A percentile compares a stretch with the other conserved stretches of the same genome.
These are phyloP conservation scores for Phaetusa simplex DNA, from an alignment of 2,113 vertebrate species.

Conservation along the genomic window DNA sequence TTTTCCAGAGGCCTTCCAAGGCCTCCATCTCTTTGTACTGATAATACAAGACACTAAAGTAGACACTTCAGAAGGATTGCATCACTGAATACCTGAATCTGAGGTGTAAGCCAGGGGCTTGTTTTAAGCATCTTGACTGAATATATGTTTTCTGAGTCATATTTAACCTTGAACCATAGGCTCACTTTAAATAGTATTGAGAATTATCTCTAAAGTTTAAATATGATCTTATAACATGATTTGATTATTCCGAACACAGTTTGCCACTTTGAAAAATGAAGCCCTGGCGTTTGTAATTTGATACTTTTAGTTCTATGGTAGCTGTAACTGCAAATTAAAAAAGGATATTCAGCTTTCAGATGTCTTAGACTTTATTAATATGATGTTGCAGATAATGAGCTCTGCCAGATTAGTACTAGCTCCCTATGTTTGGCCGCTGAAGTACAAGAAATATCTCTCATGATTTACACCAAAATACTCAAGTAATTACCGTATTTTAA, in stretches of 20 bases:
- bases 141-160: neutral
- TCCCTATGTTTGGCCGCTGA: neutral
- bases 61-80: neutral
- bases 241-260: neutral
- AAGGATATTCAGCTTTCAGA: neutral
- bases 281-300: neutral
- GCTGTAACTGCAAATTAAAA: constrained; percentile 8
- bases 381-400: constrained; percentile 3
- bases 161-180: neutral
- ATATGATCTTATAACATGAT: neutral
- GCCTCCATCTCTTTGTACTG: neutral
- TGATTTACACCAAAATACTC: constrained; percentile 22
- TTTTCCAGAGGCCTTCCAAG: neutral
- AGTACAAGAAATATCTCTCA: neutral
- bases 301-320: neutral
- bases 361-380: neutral
- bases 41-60: neutral
- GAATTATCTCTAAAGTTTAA: neutral
- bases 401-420: constrained; percentile 3
- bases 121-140: neutral
- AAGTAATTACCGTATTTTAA: constrained; percentile 6
- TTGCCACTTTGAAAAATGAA: neutral
- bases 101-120: neutral
- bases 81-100: neutral
- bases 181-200: neutral